These are phyloP conservation scores for Brachylomia viminalis DNA, from an alignment of 2,888 invertebrate genomes.

Conservation along the genomic window DNA sequence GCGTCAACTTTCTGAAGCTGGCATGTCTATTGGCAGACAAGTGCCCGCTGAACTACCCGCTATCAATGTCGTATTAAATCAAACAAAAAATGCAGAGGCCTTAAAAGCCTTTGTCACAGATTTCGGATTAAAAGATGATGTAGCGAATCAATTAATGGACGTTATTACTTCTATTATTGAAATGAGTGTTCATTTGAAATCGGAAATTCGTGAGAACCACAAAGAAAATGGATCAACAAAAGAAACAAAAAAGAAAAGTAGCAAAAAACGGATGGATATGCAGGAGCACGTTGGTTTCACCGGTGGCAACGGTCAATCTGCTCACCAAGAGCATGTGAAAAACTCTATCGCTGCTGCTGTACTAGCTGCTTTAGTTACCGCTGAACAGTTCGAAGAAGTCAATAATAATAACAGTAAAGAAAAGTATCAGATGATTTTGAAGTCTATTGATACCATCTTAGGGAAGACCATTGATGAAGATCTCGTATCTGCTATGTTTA, in stretches of 20 bases:
- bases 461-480: conserved; percentile 88
- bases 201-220: conserved; percentile 81
- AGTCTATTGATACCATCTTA: conserved; percentile 88
- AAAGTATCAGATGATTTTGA: conserved; percentile 88
- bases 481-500: conserved; percentile 87
- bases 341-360: conserved; percentile 90
- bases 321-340: conserved; percentile 88
- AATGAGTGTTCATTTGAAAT: conserved; percentile 88
- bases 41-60: conserved; percentile 91
- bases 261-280: conserved; percentile 77
- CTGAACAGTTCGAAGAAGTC: conserved; percentile 88
- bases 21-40: conserved; percentile 92
- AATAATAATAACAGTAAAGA: conserved; percentile 88
- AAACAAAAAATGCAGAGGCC: conserved; percentile 87
- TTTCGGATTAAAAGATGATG: conserved; percentile 88
- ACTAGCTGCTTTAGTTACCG: conserved; percentile 87
- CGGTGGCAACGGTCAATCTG: conserved; percentile 77
- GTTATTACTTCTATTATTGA: conserved; percentile 88
- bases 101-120: conserved; percentile 88
- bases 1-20: conserved; percentile 92
- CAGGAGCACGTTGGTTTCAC: conserved; percentile 70
- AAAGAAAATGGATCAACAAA: conserved; percentile 72
- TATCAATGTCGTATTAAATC: conserved; percentile 90
- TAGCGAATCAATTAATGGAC: conserved; percentile 89
- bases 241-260: conserved; percentile 80